These are phyloP conservation scores for Stomatorhinus walkeri DNA, from an alignment of 2,797 vertebrate species.

Conservation along the genomic window DNA sequence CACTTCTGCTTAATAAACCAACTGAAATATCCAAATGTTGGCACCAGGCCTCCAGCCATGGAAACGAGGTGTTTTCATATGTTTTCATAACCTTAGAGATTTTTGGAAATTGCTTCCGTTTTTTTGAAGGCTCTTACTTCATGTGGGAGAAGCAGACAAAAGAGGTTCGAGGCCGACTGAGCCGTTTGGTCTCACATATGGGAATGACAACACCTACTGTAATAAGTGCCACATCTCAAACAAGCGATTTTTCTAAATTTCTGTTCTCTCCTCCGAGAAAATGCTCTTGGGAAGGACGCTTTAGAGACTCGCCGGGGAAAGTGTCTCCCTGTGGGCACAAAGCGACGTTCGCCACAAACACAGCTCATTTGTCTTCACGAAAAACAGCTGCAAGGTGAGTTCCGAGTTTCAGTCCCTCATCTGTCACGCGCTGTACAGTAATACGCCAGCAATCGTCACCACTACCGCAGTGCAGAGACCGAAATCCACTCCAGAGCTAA, in stretches of 20 bases:
- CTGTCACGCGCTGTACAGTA: background rate
- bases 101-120: constrained; percentile 6
- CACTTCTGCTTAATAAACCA: constrained; percentile 5
- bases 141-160: background rate
- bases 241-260: background rate
- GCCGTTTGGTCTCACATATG: background rate
- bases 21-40: background rate
- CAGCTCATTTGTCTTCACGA: background rate
- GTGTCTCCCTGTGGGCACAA: background rate
- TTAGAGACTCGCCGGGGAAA: background rate
- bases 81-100: constrained; percentile 7
- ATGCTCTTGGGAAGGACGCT: background rate
- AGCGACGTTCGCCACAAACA: background rate
- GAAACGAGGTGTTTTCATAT: background rate
- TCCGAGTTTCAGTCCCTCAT: background rate
- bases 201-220: background rate
- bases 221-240: background rate
- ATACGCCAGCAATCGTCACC: background rate
- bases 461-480: background rate
- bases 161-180: background rate
- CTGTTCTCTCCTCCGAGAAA: background rate
- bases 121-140: background rate
- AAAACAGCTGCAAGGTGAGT: background rate
- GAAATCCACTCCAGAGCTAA: background rate
- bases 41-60: background rate